Evolutionary conservation across 2,888 invertebrate genomes (phyloP), one percentile per base, ranked within the genome.

Genomic region (Tineola bisselliella): DNA sequence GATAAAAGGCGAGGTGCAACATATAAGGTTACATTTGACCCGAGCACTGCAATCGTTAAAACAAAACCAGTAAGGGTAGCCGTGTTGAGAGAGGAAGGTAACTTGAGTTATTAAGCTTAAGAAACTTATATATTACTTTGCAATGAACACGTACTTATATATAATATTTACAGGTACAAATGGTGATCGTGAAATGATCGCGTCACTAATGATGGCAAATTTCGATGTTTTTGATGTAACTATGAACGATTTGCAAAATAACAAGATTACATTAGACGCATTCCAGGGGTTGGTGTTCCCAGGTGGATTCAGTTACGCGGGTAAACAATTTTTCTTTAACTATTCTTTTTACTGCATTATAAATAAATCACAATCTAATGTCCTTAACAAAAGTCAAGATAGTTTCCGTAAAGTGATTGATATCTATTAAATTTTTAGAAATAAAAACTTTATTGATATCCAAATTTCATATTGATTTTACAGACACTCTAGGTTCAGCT

Each of bases 231-330:
- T 94, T 88, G 99, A 99, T 76, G 91, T 98, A 0, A 95, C 96
- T 0, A 97, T 98, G 95, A 93, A 95, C 69, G 98, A 98, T 86
- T 86, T 98, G 62, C 84, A 95, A 52, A 87, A 87, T 63, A 91
- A 91, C 38, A 89, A 88, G 69, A 89, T 94, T 1, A 91, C 89
- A 1, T 81, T 98, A 38, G 93, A 95, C 63, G 84, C 89, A 18
- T 98, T 98, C 84, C 90, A 92, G 66, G 98, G 99, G 0, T 73
- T 99, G 12, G 91, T 97, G 58, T 99, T 99, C 77, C 98, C 98
- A 0, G 99, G 97, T 54, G 99, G 99, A n/a, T 99, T 99, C 79
- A 98, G 98, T 79, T 99, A 98, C 79, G 98, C 97, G 52, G 97
- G 97, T 93, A 59, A n/a, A 17, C 58, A 18, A 44, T 60, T 43